These are phyloP conservation scores for Mastomys coucha DNA, from an alignment of 2,113 vertebrate species.

Conservation along the genomic window DNA sequence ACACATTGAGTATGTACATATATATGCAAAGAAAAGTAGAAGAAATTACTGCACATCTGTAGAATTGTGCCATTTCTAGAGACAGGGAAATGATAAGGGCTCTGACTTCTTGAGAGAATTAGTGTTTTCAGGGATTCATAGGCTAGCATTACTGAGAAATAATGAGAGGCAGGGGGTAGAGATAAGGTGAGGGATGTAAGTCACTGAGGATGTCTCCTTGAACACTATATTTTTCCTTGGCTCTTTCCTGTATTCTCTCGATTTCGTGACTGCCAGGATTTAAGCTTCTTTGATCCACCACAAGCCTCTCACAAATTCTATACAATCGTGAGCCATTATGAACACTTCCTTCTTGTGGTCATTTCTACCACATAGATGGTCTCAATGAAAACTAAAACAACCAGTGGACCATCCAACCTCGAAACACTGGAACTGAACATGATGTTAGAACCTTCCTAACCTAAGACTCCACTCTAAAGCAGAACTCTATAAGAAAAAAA, in stretches of 20 bases:
- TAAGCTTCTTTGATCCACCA: too few relatives aligned
- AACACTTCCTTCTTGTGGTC: background rate
- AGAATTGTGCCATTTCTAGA: background rate
- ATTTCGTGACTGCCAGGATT: background rate
- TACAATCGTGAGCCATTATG: background rate
- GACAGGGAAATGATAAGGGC: too few relatives aligned
- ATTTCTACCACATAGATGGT: background rate
- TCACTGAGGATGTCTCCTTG: background rate
- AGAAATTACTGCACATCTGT: background rate
- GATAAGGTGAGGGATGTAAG: background rate
- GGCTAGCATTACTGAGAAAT: background rate
- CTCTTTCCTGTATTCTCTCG: background rate
- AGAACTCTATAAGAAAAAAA: background rate
- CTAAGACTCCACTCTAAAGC: background rate
- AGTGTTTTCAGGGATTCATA: background rate
- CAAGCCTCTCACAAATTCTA: too few relatives aligned
- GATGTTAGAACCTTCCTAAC: background rate
- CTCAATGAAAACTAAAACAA: background rate
- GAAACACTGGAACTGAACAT: background rate
- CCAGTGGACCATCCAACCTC: background rate
- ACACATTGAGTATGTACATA: background rate
- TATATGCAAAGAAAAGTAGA: background rate
- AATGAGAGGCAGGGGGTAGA: background rate
- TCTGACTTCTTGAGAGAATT: background rate
- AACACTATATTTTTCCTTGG: background rate